Base-by-base conservation (phyloP, 2,113 vertebrate genomes). In the Cathartes aura region DNA sequence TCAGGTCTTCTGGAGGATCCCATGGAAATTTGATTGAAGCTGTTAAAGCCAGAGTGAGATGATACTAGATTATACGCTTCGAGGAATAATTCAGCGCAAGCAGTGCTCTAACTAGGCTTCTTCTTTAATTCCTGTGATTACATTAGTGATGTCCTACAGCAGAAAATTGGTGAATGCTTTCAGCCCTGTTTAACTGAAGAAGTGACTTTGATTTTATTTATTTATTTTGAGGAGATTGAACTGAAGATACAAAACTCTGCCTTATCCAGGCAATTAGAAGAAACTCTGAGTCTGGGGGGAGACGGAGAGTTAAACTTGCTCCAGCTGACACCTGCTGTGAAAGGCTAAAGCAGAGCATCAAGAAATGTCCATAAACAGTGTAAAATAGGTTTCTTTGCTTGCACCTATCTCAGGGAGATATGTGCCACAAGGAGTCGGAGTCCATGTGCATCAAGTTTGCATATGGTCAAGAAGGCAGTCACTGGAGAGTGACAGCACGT, bases 71-170 rank as follows among this genome's bases (percentile, higher is more conserved):
- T 68, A 29, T 82, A 58, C 52, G 36, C 59, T 93, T 93, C 0
- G 2, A 93, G 80, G 73, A 95, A 87, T 87, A 95, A 87, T 91
- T 95, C 73, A 84, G 72, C 36, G 15, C 42, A 67, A 81, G 43
- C 73, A 85, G 70, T 45, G 50, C n/a, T 87, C 53, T 90, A 83
- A 92, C 66, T 83, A 71, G 40, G 36, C 87, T 84, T 85, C 43
- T 89, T 86, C 62, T 91, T 79, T 93, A 89, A 82, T 96, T 96
- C 89, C 32, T 80, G 48, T 66, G 73, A 89, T 94, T 85, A 38
- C 34, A 24, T 84, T 75, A 91, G 22, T 87, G 45, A 68, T 8
- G 7, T 82, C 87, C 68, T 80, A 60, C 64, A 84, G 68, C 38
- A 92, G 89, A 86, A 94, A 94, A 83, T 0, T 38, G 64, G 83